Evolutionary conservation across 1,140 invertebrate species (phyloP).

Genomic region (Neotoxoptera formosana): DNA sequence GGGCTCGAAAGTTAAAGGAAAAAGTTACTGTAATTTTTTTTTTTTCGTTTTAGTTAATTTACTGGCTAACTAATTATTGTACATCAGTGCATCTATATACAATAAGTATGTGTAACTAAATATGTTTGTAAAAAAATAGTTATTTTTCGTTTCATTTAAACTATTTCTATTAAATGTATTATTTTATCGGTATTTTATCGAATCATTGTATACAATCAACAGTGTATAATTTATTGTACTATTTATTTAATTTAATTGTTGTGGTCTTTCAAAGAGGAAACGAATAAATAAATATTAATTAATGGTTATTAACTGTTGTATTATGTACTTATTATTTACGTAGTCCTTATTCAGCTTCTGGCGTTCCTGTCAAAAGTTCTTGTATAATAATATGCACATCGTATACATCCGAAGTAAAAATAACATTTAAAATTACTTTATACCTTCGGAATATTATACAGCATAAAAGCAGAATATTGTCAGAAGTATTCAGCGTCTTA

Average conservation of each 20-base stretch:
- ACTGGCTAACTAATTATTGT: conserved; percentile 20
- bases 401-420: not conserved
- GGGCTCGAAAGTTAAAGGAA: conserved; percentile 36
- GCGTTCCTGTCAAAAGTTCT: not conserved
- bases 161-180: conserved; percentile 54
- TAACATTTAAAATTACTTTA: too few relatives aligned
- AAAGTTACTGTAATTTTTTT: conserved; percentile 53
- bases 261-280: conserved; percentile 54
- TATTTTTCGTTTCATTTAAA: conserved; percentile 39
- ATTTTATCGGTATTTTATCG: conserved; percentile 47
- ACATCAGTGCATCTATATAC: conserved; percentile 31
- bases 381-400: not conserved
- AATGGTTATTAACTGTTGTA: conserved; percentile 45
- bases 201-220: conserved; percentile 56
- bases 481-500: too few relatives aligned
- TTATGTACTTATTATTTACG: not conserved
- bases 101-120: conserved; percentile 48
- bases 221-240: conserved; percentile 51
- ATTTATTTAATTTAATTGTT: conserved; percentile 54
- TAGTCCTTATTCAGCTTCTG: not conserved
- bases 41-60: conserved; percentile 44
- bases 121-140: conserved; percentile 54
- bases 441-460: too few relatives aligned
- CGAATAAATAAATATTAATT: conserved; percentile 56
- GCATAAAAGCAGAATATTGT: too few relatives aligned